phyloP scores from a whole-genome alignment of 2,797 vertebrate species.

The Taeniopygia guttata region DNA sequence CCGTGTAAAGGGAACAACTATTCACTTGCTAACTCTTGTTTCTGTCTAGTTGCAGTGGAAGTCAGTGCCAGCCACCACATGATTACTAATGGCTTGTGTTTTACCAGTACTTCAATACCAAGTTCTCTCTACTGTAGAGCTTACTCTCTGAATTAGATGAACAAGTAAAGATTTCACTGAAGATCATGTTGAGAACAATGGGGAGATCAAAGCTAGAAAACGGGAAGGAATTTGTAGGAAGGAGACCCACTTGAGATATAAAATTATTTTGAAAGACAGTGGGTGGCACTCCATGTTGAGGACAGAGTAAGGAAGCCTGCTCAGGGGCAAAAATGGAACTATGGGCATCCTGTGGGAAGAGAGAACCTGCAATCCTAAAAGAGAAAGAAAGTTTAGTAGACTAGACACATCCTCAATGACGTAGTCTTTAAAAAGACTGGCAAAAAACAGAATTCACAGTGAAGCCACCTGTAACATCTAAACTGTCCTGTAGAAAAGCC shows the following conservation, averaged over 20 bases:
- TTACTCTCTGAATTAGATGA: neutral
- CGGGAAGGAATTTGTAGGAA: neutral
- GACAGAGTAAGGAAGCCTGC: neutral
- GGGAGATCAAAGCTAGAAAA: neutral
- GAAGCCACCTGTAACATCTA: neutral
- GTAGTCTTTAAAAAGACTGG: neutral
- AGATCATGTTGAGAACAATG: neutral
- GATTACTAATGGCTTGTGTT: neutral
- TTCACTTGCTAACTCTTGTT: conserved; percentile 35
- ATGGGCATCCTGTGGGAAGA: neutral
- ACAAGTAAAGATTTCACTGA: neutral
- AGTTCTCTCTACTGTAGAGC: neutral
- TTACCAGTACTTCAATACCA: neutral
- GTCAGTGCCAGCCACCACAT: neutral
- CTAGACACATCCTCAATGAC: neutral
- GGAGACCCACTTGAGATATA: neutral
- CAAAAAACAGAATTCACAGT: neutral
- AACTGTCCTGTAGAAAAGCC: neutral
- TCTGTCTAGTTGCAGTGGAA: conserved; percentile 27
- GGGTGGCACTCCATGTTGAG: neutral
- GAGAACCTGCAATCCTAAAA: neutral
- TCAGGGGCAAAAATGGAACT: neutral
- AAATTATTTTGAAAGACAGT: neutral
- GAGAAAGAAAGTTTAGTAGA: neutral
- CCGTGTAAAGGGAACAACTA: conserved; percentile 29